Conservation (phyloP, 2,113 vertebrate species). For the Rafetus swinhoei region DNA sequence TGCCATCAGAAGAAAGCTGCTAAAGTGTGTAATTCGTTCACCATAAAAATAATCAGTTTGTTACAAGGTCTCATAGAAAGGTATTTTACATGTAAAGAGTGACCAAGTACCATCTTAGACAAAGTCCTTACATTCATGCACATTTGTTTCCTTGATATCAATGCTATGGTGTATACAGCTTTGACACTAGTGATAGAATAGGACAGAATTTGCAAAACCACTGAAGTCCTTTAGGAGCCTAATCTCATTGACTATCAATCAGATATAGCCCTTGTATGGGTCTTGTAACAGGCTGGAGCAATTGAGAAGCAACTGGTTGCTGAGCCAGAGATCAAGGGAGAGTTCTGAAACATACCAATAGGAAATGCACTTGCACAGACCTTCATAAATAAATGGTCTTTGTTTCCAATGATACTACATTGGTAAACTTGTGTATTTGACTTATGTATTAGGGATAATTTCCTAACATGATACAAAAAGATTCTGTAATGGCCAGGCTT, state of each 20-base stretch:
- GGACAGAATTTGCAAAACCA: background rate
- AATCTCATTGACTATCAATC: background rate
- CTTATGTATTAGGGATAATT: background rate
- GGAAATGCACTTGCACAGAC: background rate
- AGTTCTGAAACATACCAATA: background rate
- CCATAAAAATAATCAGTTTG: background rate
- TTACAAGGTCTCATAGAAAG: background rate
- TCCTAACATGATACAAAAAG: background rate
- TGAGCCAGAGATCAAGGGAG: background rate
- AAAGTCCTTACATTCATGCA: background rate
- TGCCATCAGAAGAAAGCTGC: background rate
- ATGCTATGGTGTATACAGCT: rapidly evolving
- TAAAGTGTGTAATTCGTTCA: background rate
- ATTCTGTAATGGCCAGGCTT: background rate
- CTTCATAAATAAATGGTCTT: background rate
- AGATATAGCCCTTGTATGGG: background rate
- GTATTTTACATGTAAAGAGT: background rate
- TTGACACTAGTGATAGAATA: background rate
- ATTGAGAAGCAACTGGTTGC: background rate
- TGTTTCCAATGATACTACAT: background rate
- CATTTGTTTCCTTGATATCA: background rate
- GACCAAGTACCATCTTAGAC: background rate
- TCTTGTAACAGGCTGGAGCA: background rate
- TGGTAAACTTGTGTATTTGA: background rate
- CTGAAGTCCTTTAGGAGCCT: background rate